These are phyloP conservation scores for Poecilia wingei DNA, from an alignment of 2,797 vertebrate species.

Conservation along the genomic window DNA sequence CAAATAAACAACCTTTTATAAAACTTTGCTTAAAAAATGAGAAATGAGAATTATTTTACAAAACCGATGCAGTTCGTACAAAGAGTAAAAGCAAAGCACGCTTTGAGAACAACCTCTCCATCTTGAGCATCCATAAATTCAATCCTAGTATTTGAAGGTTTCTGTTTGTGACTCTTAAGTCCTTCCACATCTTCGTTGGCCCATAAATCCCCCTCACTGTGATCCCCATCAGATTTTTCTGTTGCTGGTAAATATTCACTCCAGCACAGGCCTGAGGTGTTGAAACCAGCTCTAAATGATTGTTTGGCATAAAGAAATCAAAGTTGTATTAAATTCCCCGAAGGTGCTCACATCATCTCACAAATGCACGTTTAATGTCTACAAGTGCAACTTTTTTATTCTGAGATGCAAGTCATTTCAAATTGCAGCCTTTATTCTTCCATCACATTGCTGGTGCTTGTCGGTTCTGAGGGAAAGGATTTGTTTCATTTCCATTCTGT, in stretches of 20 bases:
- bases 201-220: not conserved
- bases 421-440: constrained; percentile 33
- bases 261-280: not conserved
- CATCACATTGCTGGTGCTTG: constrained; percentile 2
- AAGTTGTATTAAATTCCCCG: not conserved
- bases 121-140: not conserved
- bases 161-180: not conserved
- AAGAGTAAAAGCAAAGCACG: not conserved
- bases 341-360: constrained; percentile 21
- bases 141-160: not conserved
- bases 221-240: not conserved
- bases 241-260: constrained; percentile 6
- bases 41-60: not conserved
- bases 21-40: not conserved
- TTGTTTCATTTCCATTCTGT: constrained; percentile 42
- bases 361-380: constrained; percentile 5
- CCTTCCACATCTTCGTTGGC: not conserved
- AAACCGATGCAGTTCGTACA: not conserved
- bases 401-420: constrained; percentile 33
- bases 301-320: constrained; percentile 16
- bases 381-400: constrained; percentile 32
- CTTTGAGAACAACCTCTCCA: not conserved
- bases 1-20: not conserved
- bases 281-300: constrained; percentile 19
- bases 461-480: constrained; percentile 22